phyloP scores from a whole-genome alignment of 2,797 vertebrate genomes.

The Moxostoma hubbsi region DNA sequence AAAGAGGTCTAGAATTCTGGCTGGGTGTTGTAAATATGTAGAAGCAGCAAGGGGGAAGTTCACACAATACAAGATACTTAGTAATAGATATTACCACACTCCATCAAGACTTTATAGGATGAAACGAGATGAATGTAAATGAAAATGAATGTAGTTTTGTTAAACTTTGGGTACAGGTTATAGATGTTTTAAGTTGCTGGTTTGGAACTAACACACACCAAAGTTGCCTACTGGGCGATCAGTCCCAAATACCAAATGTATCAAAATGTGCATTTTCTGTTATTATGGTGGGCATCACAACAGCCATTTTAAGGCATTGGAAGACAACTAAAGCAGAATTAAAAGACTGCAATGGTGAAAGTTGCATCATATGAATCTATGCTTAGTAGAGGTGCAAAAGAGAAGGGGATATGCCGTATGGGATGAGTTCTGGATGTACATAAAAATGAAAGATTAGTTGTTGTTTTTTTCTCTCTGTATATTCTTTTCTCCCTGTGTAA shows the following conservation, averaged over 20 bases:
- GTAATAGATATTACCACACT: too few relatives aligned
- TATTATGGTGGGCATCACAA: neutral
- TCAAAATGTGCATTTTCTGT: neutral
- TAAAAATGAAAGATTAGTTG: too few relatives aligned
- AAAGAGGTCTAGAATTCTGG: neutral
- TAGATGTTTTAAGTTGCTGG: neutral
- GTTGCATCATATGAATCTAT: too few relatives aligned
- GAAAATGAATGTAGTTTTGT: neutral
- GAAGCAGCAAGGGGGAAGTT: too few relatives aligned
- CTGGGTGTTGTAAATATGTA: too few relatives aligned
- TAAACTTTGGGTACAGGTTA: neutral
- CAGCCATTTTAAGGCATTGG: neutral
- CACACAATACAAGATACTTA: too few relatives aligned
- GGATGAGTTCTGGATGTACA: too few relatives aligned
- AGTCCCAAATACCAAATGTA: neutral
- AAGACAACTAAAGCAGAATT: neutral
- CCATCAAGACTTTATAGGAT: too few relatives aligned
- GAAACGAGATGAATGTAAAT: too few relatives aligned
- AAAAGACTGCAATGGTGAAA: neutral
- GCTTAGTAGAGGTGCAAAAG: neutral
- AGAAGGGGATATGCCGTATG: neutral
- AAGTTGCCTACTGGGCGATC: neutral
- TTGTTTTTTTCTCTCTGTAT: too few relatives aligned
- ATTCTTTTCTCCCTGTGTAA: too few relatives aligned
- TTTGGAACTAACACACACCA: too few relatives aligned